These are phyloP conservation scores for Seriola quinqueradiata DNA, from an alignment of 2,113 vertebrate genomes.

Conservation along the genomic window DNA sequence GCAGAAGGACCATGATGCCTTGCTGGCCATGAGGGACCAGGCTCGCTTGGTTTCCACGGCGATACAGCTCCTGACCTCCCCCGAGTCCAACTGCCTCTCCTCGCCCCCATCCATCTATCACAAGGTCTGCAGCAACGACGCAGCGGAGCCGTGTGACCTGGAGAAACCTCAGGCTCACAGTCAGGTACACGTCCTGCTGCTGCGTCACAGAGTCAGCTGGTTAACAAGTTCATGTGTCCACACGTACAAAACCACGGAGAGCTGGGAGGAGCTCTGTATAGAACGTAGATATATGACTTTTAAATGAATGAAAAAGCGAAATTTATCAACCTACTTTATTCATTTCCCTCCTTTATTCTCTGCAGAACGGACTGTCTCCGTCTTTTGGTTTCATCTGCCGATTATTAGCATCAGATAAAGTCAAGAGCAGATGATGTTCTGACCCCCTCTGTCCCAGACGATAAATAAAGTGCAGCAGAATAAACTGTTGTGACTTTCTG, in stretches of 20 bases:
- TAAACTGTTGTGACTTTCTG: not conserved
- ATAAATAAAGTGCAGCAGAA: too few relatives aligned
- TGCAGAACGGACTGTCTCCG: not conserved
- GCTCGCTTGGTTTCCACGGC: conserved; percentile 91
- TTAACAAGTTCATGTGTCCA: not conserved
- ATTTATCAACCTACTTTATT: not conserved
- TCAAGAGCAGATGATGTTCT: too few relatives aligned
- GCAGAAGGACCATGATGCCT: conserved; percentile 88
- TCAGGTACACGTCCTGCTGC: conserved; percentile 50
- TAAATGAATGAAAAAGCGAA: not conserved
- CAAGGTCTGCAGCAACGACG: conserved; percentile 89
- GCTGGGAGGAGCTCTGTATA: too few relatives aligned
- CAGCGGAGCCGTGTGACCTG: conserved; percentile 83
- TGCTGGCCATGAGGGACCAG: conserved; percentile 92
- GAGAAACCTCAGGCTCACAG: conserved; percentile 85
- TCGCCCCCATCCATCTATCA: conserved; percentile 81
- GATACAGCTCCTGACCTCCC: conserved; percentile 92
- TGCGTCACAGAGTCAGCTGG: not conserved
- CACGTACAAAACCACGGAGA: not conserved
- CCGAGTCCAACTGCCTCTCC: conserved; percentile 90
- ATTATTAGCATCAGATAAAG: too few relatives aligned
- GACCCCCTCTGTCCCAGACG: too few relatives aligned
- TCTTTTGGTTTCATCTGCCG: too few relatives aligned
- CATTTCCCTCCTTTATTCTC: not conserved
- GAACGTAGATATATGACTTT: not conserved